Percentiles rank a stretch among this genome's conserved stretches.
Conservation (phyloP, 2,888 invertebrate species). For the Smittia aterrima region DNA sequence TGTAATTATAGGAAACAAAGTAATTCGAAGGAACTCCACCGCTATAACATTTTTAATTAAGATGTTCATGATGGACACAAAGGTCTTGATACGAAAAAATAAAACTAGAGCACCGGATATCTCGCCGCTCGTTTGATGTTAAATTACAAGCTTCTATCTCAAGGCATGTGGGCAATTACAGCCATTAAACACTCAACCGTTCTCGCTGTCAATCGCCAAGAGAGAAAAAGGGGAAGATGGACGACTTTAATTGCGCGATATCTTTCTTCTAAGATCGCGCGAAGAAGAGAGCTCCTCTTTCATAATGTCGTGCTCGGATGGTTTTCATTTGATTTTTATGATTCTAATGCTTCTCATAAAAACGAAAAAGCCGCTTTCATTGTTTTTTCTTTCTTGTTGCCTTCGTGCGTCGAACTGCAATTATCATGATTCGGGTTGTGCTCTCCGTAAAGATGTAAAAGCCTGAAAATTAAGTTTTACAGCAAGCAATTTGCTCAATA, state of each 20-base stretch:
- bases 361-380: conserved; percentile 11
- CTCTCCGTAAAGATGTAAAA: not conserved
- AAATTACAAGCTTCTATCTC: conserved; percentile 29
- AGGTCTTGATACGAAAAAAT: not conserved
- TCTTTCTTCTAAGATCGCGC: not conserved
- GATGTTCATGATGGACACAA: conserved; percentile 9
- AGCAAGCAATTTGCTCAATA: conserved; percentile 13
- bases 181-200: not conserved
- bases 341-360: not conserved
- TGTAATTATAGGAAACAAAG: conserved; percentile 32
- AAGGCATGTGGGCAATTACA: conserved; percentile 9
- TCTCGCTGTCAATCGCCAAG: not conserved
- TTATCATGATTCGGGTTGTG: conserved; percentile 16
- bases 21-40: conserved; percentile 12
- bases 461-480: conserved; percentile 29
- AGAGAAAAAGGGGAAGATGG: not conserved
- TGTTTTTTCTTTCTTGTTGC: not conserved
- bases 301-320: conserved; percentile 27
- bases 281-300: not conserved
- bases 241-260: not conserved
- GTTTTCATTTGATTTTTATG: conserved; percentile 15
- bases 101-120: conserved; percentile 34
- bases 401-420: not conserved
- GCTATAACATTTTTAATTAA: conserved; percentile 38
- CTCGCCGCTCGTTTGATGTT: not conserved